These are phyloP conservation scores for Drosophila mulleri DNA, from an alignment of 2,888 invertebrate species.

Conservation along the genomic window DNA sequence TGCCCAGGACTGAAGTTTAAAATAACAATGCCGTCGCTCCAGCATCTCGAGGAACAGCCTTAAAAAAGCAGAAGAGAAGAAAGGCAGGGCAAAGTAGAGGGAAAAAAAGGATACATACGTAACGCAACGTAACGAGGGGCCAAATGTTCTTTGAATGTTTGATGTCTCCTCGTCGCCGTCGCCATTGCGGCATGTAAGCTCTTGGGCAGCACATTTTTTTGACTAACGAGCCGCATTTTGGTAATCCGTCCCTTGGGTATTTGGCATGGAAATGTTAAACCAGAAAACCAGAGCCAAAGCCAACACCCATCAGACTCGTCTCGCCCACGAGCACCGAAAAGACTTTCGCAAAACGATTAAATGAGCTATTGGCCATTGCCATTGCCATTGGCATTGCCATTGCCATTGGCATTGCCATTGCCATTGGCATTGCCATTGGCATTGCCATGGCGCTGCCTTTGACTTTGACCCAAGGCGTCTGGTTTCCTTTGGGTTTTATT, in stretches of 20 bases:
- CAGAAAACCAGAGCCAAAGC: slow-evolving; percentile 27
- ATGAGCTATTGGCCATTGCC: slow-evolving; percentile 71
- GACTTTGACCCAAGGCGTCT: slow-evolving; percentile 58
- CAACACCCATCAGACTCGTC: slow-evolving; percentile 6
- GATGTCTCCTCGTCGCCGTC: slow-evolving; percentile 40
- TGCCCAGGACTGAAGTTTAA: slow-evolving; percentile 64
- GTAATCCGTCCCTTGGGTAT: slow-evolving; percentile 77
- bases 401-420: neutral
- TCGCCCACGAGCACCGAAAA: slow-evolving; percentile 39
- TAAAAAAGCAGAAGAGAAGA: neutral
- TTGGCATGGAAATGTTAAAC: slow-evolving; percentile 54
- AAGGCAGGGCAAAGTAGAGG: neutral
- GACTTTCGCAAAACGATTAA: slow-evolving; percentile 75
- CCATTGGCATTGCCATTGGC: neutral
- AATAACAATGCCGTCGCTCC: slow-evolving; percentile 51
- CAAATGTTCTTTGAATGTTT: slow-evolving; percentile 61
- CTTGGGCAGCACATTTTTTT: slow-evolving; percentile 67
- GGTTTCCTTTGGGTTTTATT: slow-evolving; percentile 30
- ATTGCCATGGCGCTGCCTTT: slow-evolving; percentile 27
- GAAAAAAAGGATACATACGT: slow-evolving; percentile 51
- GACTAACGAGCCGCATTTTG: slow-evolving; percentile 78
- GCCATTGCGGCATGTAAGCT: slow-evolving; percentile 67
- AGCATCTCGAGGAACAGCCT: slow-evolving; percentile 7
- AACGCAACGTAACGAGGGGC: slow-evolving; percentile 29
- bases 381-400: slow-evolving; percentile 16